Evolutionary conservation across 2,888 invertebrate species (phyloP).

Genomic region (Argyra leucocephala): DNA sequence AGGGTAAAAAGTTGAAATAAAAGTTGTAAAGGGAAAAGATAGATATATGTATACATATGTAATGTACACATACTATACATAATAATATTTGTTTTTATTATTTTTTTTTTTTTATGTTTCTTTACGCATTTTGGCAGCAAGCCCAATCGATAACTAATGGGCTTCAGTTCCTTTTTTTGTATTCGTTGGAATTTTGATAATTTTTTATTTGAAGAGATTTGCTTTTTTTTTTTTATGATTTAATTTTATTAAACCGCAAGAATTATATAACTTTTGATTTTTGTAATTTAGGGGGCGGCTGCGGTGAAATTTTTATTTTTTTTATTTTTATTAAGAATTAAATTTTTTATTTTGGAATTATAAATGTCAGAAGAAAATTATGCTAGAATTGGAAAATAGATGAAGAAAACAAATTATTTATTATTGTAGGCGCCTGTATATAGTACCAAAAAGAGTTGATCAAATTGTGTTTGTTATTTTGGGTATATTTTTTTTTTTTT

Average conservation of each 20-base stretch:
- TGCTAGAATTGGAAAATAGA: no score
- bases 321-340: no score
- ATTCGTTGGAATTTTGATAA: neutral
- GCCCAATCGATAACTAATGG: constrained; percentile 1
- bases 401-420: neutral
- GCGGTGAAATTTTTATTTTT: neutral
- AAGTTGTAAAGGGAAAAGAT: no score
- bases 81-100: no score
- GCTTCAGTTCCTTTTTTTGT: neutral
- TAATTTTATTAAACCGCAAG: neutral
- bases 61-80: no score
- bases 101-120: no score
- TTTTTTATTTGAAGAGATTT: neutral
- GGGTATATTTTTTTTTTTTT: no score
- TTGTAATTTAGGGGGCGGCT: neutral
- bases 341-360: neutral
- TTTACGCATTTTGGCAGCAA: neutral
- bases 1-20: no score
- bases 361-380: neutral
- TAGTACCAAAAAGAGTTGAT: no score
- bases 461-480: no score
- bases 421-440: neutral
- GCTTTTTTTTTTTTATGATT: neutral
- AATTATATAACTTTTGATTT: neutral
- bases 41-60: no score